Evolutionary conservation across 1,140 invertebrate species (phyloP).

Genomic region (Listronotus oregonensis): DNA sequence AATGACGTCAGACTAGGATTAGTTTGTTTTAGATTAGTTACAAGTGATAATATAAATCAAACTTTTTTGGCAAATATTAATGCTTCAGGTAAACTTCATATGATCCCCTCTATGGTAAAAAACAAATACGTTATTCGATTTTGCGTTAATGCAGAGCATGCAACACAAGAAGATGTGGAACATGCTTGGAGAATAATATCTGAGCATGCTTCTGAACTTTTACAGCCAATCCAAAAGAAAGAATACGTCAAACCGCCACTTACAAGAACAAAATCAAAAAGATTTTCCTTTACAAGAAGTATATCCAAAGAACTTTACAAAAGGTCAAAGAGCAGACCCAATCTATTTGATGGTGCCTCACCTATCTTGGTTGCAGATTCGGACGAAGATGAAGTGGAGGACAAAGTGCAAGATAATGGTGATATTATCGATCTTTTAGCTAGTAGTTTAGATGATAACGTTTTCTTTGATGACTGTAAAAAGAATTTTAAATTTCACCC

Average conservation of each 20-base stretch:
- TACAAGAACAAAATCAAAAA: conserved; percentile 62
- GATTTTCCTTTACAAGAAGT: conserved; percentile 70
- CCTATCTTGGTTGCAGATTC: conserved; percentile 66
- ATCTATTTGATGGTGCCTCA: conserved; percentile 69
- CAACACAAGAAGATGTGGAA: conserved; percentile 76
- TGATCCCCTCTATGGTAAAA: conserved; percentile 84
- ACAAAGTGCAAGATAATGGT: conserved; percentile 23
- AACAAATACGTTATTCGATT: conserved; percentile 82
- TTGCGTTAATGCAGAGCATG: conserved; percentile 82
- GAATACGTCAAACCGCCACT: conserved; percentile 59
- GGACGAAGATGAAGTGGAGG: conserved; percentile 53
- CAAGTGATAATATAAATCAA: conserved; percentile 78
- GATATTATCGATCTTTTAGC: conserved; percentile 40
- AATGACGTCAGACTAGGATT: conserved; percentile 79
- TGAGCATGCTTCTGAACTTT: conserved; percentile 69
- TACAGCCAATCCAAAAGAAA: conserved; percentile 55
- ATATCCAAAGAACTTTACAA: conserved; percentile 68
- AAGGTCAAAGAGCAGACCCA: conserved; percentile 63
- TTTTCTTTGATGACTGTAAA: conserved; percentile 39
- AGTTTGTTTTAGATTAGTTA: conserved; percentile 72
- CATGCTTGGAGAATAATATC: conserved; percentile 76
- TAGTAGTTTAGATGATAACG: conserved; percentile 39
- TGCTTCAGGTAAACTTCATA: conserved; percentile 84
- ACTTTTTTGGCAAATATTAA: conserved; percentile 84
- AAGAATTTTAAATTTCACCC: conserved; percentile 35